Evolutionary conservation across 2,797 vertebrate genomes (phyloP).

Genomic region (Myotis vivesi): DNA sequence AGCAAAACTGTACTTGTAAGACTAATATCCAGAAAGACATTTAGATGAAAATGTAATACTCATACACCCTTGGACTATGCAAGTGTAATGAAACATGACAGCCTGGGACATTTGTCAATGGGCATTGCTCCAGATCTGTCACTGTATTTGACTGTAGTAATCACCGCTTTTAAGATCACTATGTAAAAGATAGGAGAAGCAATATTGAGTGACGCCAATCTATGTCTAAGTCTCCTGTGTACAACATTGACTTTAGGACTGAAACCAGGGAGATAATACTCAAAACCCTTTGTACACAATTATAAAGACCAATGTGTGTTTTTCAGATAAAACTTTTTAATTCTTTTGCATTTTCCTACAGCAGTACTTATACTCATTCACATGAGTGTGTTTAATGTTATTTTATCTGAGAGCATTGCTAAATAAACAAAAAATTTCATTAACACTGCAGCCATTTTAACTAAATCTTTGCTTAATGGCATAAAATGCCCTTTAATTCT

Average conservation of each 20-base stretch:
- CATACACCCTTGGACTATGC: neutral
- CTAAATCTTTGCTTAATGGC: constrained; percentile 49
- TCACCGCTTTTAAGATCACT: neutral
- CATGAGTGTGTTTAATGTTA: neutral
- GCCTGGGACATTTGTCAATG: neutral
- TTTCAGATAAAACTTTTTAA: constrained; percentile 49
- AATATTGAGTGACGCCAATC: constrained; percentile 28
- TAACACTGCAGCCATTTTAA: constrained; percentile 43
- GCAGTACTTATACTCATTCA: neutral
- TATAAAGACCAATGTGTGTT: neutral
- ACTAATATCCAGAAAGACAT: neutral
- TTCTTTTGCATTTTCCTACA: constrained; percentile 9
- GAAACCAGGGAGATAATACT: constrained; percentile 13
- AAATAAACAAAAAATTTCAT: constrained; percentile 61
- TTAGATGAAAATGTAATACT: constrained; percentile 28
- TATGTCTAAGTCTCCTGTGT: neutral
- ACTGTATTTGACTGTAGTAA: neutral
- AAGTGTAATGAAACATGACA: constrained; percentile 14
- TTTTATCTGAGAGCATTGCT: constrained; percentile 24
- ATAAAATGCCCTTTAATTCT: constrained; percentile 50
- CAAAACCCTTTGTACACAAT: neutral
- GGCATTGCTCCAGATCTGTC: neutral
- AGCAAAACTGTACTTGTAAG: neutral
- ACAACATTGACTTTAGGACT: neutral
- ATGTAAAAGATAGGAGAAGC: neutral